phyloP scores from a whole-genome alignment of 2,888 invertebrate species.

The Gerris lacustris region DNA sequence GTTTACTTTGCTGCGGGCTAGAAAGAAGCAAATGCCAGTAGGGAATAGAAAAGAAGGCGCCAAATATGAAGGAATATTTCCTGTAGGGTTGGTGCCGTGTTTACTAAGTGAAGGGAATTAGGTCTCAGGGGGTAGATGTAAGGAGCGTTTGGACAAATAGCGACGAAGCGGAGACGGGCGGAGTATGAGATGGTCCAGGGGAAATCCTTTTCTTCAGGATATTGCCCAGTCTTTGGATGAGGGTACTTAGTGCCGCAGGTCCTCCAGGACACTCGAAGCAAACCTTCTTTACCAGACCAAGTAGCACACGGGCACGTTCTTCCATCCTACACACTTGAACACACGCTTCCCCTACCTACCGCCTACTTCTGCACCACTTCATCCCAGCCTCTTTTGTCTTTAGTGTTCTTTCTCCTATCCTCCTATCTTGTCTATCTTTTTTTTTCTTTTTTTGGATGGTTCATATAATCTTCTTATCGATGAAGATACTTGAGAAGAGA shows the following conservation, averaged over 20 bases:
- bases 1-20: too few relatives aligned
- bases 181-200: background rate
- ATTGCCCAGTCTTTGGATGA: background rate
- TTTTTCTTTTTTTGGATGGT: too few relatives aligned
- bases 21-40: too few relatives aligned
- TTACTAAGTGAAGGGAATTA: background rate
- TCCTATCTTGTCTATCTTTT: background rate
- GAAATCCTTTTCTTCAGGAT: constrained; percentile 5
- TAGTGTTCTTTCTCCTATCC: background rate
- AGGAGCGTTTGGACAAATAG: background rate
- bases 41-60: background rate
- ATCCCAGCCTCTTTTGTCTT: background rate
- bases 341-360: background rate
- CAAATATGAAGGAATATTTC: constrained; percentile 5
- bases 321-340: too few relatives aligned
- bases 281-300: background rate
- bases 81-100: background rate
- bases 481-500: too few relatives aligned
- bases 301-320: background rate
- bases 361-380: background rate
- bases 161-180: background rate
- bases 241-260: background rate
- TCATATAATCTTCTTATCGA: too few relatives aligned
- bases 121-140: background rate
- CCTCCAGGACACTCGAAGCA: background rate